Evolutionary conservation across 2,113 vertebrate genomes (phyloP).

Genomic region (Zosterops borbonicus): DNA sequence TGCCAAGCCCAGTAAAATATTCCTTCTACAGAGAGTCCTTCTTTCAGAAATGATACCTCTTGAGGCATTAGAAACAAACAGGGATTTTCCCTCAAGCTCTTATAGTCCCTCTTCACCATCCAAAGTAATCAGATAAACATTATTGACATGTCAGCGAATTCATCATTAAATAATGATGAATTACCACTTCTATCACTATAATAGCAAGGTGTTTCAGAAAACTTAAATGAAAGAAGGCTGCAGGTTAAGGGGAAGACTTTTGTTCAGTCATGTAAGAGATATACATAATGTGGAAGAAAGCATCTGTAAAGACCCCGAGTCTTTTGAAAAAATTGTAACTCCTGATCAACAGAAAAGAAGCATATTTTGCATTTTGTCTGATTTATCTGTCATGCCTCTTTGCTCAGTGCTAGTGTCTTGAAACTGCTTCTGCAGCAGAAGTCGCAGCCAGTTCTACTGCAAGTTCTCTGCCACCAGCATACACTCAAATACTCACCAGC

Average conservation of each 20-base stretch:
- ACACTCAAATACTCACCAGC: slow-evolving; percentile 44
- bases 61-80: slow-evolving; percentile 48
- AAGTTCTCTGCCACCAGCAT: neutral
- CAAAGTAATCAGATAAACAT: slow-evolving; percentile 44
- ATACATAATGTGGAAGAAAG: slow-evolving; percentile 26
- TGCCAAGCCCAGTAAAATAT: slow-evolving; percentile 40
- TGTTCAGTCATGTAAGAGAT: neutral
- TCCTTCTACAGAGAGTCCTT: neutral
- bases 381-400: neutral
- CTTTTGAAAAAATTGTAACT: slow-evolving; percentile 1
- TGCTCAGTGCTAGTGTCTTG: neutral
- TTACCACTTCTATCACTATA: slow-evolving; percentile 21
- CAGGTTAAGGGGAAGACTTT: slow-evolving; percentile 22
- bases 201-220: slow-evolving; percentile 26
- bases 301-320: neutral
- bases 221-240: slow-evolving; percentile 19
- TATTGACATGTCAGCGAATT: slow-evolving; percentile 47
- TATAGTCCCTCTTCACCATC: slow-evolving; percentile 1
- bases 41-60: slow-evolving; percentile 32
- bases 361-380: slow-evolving; percentile 16
- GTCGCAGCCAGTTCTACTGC: neutral
- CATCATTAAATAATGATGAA: slow-evolving; percentile 51
- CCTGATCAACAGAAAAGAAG: slow-evolving; percentile 25
- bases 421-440: neutral
- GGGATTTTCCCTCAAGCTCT: slow-evolving; percentile 25